These are phyloP conservation scores for Oophaga sylvatica DNA, from an alignment of 2,797 vertebrate genomes.

Conservation along the genomic window DNA sequence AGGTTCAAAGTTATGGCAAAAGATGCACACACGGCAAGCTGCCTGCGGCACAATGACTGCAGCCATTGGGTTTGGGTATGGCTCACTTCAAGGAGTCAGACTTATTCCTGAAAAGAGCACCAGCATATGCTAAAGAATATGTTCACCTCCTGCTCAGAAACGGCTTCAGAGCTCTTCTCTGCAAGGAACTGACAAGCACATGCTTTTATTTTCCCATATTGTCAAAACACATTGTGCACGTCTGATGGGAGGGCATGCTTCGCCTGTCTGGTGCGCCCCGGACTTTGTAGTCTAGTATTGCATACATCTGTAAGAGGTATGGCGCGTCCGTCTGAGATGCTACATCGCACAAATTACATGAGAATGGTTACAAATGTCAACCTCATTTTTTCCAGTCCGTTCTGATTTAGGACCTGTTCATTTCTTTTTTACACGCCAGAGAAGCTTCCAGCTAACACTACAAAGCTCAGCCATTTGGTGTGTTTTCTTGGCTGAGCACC, in stretches of 20 bases:
- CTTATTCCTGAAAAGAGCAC: constrained; percentile 11
- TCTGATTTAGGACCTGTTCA: background rate
- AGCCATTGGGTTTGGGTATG: background rate
- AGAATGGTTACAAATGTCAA: background rate
- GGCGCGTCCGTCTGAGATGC: background rate
- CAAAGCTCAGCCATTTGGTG: no score
- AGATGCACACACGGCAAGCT: background rate
- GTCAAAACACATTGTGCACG: constrained; percentile 53
- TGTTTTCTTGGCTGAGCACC: no score
- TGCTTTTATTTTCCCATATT: constrained; percentile 30
- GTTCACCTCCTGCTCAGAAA: constrained; percentile 9
- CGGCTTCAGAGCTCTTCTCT: background rate
- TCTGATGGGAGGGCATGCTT: background rate
- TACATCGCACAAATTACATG: background rate
- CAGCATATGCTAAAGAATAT: constrained; percentile 45
- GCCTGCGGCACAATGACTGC: background rate
- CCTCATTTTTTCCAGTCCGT: background rate
- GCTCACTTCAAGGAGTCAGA: background rate
- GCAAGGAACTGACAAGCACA: constrained; percentile 35
- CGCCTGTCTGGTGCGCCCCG: background rate
- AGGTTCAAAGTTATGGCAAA: background rate
- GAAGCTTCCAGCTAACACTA: no score
- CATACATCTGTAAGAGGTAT: background rate
- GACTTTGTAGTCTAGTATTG: background rate
- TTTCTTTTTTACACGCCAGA: no score